Base-by-base conservation (phyloP, 2,797 vertebrate species). In the Lagorchestes hirsutus region DNA sequence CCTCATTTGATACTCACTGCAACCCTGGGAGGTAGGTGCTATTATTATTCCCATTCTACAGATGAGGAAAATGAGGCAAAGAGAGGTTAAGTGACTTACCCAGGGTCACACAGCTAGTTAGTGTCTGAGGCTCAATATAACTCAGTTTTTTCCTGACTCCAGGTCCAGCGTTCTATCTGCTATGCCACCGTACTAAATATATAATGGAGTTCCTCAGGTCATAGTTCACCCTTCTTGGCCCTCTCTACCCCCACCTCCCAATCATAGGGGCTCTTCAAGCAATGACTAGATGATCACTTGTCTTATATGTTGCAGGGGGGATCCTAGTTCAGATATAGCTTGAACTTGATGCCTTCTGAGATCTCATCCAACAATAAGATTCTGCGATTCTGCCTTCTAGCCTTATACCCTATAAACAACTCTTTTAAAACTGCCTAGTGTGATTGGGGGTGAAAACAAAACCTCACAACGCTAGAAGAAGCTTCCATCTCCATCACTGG, bases 141-240 rank as follows among this genome's bases (percentile, higher is more conserved):
- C 59, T 62, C n/a, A 74, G 2, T 40, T 46, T 82, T 82, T 82
- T 46, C n/a, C 67, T 46, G 67, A 46, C n/a, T 46, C n/a, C 5
- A 82, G n/a, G n/a, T 5, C 5, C 0, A 12, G 31, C 0, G 1
- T 62, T 62, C 31, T 34, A 62, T 24, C 2, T 0, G 2, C 67
- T 22, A 9, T 82, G n/a, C n/a, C n/a, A 82, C 6, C 18, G n/a
- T 82, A 40, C n/a, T 82, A 82, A 22, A 46, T 24, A 24, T 82
- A 46, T 74, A 40, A 22, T 46, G 67, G 67, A 82, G n/a, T 24
- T 40, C n/a, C 18, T 40, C 18, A 46, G n/a, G n/a, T 24, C n/a
- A 46, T 46, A 82, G n/a, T 13, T 2, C 2, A 22, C 8, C 16
- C 67, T 40, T 46, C 18, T n/a, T 29, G 29, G 16, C n/a, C 18